phyloP scores from a whole-genome alignment of 2,113 vertebrate genomes.

The Gobius niger region DNA sequence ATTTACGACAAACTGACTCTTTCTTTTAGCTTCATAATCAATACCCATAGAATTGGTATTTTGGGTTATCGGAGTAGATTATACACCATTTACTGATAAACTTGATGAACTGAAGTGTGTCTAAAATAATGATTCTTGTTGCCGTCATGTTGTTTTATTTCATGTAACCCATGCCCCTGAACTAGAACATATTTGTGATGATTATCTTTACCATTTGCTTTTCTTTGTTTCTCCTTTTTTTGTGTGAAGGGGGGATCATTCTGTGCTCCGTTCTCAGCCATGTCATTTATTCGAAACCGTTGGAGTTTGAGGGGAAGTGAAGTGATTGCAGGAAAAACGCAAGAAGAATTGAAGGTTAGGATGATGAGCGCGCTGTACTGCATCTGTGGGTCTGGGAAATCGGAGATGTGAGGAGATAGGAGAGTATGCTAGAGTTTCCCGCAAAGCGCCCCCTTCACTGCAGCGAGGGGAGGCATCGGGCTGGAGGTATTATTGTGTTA shows the following conservation, averaged over 20 bases:
- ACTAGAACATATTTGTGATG: background rate
- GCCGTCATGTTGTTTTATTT: no score
- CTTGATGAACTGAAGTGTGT: no score
- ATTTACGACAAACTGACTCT: no score
- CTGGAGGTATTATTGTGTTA: conserved; percentile 68
- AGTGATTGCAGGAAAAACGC: conserved; percentile 32
- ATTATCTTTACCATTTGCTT: background rate
- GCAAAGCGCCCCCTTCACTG: conserved; percentile 70
- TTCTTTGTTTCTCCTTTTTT: background rate
- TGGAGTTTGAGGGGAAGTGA: conserved; percentile 39
- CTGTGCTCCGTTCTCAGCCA: no score
- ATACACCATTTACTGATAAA: no score
- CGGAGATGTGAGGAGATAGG: conserved; percentile 72
- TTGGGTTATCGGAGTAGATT: no score
- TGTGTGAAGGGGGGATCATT: background rate
- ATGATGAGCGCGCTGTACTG: conserved; percentile 65
- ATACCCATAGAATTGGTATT: no score
- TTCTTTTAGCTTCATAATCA: no score
- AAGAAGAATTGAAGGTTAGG: conserved; percentile 70
- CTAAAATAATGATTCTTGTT: no score
- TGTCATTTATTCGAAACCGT: no score
- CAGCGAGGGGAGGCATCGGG: conserved; percentile 36
- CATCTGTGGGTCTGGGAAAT: conserved; percentile 71
- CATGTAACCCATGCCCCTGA: no score
- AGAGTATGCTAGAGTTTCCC: conserved; percentile 74